A percentile compares a stretch with the other conserved stretches of the same genome.
Evolutionary conservation across 2,797 vertebrate genomes (phyloP).

Genomic region (Trichosurus vulpecula): DNA sequence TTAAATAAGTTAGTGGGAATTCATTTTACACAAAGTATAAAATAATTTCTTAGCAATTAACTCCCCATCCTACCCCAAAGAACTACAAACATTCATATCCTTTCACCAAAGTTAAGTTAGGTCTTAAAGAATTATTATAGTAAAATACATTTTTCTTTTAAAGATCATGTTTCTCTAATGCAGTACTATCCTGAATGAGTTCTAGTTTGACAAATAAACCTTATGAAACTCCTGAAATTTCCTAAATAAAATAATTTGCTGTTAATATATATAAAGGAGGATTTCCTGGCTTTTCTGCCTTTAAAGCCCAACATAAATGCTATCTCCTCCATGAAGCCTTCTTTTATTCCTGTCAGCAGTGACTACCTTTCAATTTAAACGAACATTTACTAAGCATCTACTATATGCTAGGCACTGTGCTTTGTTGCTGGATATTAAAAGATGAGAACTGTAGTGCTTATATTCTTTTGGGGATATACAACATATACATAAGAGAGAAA

Average conservation of each 20-base stretch:
- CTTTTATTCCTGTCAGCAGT: not conserved
- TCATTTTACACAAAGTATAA: conserved; percentile 61
- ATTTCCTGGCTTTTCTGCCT: conserved; percentile 27
- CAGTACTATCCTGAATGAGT: conserved; percentile 54
- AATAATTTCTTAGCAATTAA: conserved; percentile 62
- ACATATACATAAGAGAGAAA: too few relatives aligned
- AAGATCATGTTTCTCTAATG: conserved; percentile 27
- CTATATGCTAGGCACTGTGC: too few relatives aligned
- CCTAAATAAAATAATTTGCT: conserved; percentile 39
- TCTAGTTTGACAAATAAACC: conserved; percentile 1
- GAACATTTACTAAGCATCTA: too few relatives aligned
- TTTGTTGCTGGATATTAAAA: too few relatives aligned
- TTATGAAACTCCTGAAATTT: conserved; percentile 22
- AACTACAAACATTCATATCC: conserved; percentile 47
- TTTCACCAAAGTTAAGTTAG: conserved; percentile 56
- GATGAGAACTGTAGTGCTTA: too few relatives aligned
- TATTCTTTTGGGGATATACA: too few relatives aligned
- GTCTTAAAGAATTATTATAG: conserved; percentile 51
- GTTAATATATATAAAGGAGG: conserved; percentile 27
- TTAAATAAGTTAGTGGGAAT: conserved; percentile 65
- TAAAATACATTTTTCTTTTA: conserved; percentile 59
- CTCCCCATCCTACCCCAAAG: conserved; percentile 73
- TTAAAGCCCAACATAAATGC: not conserved
- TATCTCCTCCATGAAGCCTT: not conserved
- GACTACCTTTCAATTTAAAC: not conserved